Evolutionary conservation across 2,888 invertebrate genomes (phyloP), one percentile per base, ranked within the genome.

Genomic region (Busseola fusca): DNA sequence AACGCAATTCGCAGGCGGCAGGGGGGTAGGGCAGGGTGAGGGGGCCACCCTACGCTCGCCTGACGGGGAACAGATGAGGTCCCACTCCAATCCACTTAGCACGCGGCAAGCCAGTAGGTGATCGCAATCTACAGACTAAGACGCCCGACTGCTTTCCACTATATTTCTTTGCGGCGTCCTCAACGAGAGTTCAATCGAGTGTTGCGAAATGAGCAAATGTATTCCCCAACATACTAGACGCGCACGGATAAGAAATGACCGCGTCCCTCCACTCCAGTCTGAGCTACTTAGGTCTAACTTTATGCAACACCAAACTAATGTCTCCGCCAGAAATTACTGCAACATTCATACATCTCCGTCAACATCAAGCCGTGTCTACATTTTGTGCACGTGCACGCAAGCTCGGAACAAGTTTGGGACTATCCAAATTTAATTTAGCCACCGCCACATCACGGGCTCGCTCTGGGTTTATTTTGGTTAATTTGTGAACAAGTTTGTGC

Each of bases 51-150:
- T 84, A 84, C 86, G 87, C 87, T 84, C 87, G 88, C 82, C 91
- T 92, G 94, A 91, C 93, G 93, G 92, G 87, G 93, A 94, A 94
- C 95, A 95, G 95, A 95, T 94, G 95, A 93, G 94, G 91, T 93
- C 93, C 93, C 93, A 90, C 94, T 93, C 91, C 95, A 95, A 95
- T 95, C 94, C 95, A 95, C 95, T 95, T 95, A 95, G 94, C 90
- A 91, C 90, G 88, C 88, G 87, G 89, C 88, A 89, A 91, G 90
- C 91, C 90, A 89, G 91, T 91, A 92, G 93, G 92, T 92, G 93
- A 92, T 93, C 92, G 90, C 92, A 91, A 92, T 92, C 91, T 88
- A 86, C 84, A 81, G 84, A 78, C 86, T 84, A 83, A 85, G 87
- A 88, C 88, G 88, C 84, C 84, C 88, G 84, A 88, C 87, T 85